Percentiles rank a stretch among this genome's conserved stretches.
phyloP scores from a whole-genome alignment of 2,113 vertebrate genomes.

The Pristiophorus japonicus region DNA sequence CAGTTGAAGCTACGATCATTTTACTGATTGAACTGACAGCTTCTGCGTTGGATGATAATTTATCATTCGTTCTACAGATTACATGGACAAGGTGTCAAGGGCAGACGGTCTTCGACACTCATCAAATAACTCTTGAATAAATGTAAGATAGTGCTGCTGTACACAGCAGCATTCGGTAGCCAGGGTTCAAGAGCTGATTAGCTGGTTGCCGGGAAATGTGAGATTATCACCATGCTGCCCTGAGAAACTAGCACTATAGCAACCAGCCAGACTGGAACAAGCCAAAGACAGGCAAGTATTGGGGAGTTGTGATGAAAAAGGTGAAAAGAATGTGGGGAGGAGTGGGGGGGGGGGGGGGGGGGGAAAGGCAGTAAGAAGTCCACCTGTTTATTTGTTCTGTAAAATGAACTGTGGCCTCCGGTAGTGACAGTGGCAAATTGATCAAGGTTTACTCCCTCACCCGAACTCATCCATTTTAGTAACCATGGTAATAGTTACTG shows the following conservation, averaged over 20 bases:
- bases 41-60: not conserved
- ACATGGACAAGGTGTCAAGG: not conserved
- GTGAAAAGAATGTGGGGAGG: too few species aligned
- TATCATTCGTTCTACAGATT: not conserved
- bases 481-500: slow-evolving; percentile 27
- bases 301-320: too few species aligned
- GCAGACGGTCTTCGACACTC: not conserved
- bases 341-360: too few species aligned
- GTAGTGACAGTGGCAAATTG: not conserved
- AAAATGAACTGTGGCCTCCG: not conserved
- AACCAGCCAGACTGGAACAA: slow-evolving; percentile 20
- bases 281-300: not conserved
- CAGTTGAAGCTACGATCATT: not conserved
- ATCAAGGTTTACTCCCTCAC: slow-evolving; percentile 16
- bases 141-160: not conserved
- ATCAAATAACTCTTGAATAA: slow-evolving; percentile 31
- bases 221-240: slow-evolving; percentile 23
- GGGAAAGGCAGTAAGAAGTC: not conserved
- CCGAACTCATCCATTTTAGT: not conserved
- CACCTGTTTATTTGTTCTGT: not conserved
- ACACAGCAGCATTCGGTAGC: not conserved
- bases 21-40: not conserved
- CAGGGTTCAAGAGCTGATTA: slow-evolving; percentile 21
- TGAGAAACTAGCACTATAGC: slow-evolving; percentile 29
- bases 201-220: slow-evolving; percentile 20